phyloP scores from a whole-genome alignment of 2,797 vertebrate species.

The Enteromius afrohamiltoni region DNA sequence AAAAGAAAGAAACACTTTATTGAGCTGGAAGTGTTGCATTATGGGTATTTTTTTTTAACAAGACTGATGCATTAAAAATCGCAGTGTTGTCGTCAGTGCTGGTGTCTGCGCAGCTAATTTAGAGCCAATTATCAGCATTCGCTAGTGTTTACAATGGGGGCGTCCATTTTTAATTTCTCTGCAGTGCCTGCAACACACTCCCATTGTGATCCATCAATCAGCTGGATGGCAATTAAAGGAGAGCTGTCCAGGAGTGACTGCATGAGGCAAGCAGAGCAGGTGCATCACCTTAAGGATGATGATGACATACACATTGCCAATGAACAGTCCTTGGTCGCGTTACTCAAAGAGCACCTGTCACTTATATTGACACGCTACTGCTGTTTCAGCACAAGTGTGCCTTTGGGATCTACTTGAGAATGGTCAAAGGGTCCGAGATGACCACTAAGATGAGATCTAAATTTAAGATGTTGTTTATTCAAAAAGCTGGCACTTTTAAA shows the following conservation, averaged over 20 bases:
- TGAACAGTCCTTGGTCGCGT: constrained; percentile 57
- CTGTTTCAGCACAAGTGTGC: constrained; percentile 53
- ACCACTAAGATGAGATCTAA: constrained; percentile 20
- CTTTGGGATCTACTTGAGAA: constrained; percentile 33
- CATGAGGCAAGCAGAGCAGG: constrained; percentile 59
- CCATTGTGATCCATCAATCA: constrained; percentile 68
- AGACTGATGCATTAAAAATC: constrained; percentile 49
- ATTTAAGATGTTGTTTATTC: constrained; percentile 27
- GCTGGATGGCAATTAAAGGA: constrained; percentile 74
- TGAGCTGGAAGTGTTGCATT: not conserved
- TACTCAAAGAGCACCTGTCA: constrained; percentile 58
- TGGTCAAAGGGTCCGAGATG: constrained; percentile 24
- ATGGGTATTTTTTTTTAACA: constrained; percentile 11
- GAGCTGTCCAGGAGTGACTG: constrained; percentile 67
- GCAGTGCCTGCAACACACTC: constrained; percentile 49
- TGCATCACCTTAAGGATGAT: constrained; percentile 64
- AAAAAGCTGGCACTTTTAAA: constrained; percentile 18
- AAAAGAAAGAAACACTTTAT: not conserved
- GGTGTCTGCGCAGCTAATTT: constrained; percentile 50
- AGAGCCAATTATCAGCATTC: constrained; percentile 54
- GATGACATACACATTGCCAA: constrained; percentile 55
- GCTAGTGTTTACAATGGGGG: constrained; percentile 54
- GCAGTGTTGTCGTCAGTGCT: constrained; percentile 29
- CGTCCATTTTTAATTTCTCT: constrained; percentile 56
- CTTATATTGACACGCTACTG: constrained; percentile 44